Evolutionary conservation across 2,113 vertebrate genomes (phyloP).

Genomic region (Apodemus speciosus): DNA sequence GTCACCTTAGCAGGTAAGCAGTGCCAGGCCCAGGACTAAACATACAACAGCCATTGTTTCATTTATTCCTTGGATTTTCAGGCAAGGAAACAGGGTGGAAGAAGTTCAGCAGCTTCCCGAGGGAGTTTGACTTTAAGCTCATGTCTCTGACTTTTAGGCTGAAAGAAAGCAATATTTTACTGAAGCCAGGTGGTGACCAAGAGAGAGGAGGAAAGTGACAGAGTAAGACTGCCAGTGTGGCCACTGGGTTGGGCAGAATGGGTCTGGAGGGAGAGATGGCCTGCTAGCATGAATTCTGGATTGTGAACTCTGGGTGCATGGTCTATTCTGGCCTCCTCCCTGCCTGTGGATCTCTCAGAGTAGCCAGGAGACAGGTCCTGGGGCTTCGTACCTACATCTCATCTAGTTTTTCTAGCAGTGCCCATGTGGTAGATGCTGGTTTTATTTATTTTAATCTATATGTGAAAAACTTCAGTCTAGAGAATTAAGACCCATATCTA

Average conservation of each 20-base stretch:
- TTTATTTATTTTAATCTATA: neutral
- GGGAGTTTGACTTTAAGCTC: neutral
- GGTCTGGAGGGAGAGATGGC: neutral
- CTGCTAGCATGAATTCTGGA: neutral
- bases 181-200: neutral
- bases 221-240: no score
- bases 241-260: neutral
- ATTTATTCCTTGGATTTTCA: neutral
- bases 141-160: neutral
- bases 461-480: neutral
- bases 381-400: neutral
- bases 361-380: accelerated
- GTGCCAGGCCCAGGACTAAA: neutral
- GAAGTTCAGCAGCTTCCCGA: neutral
- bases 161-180: neutral
- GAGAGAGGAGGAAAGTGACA: neutral
- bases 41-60: neutral
- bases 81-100: neutral
- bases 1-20: neutral
- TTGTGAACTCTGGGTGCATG: neutral
- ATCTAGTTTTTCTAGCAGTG: neutral
- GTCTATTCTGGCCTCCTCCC: neutral
- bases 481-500: neutral
- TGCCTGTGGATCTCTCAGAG: neutral
- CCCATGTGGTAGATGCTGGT: neutral